phyloP scores from a whole-genome alignment of 2,113 vertebrate genomes.

The Aythya baeri region DNA sequence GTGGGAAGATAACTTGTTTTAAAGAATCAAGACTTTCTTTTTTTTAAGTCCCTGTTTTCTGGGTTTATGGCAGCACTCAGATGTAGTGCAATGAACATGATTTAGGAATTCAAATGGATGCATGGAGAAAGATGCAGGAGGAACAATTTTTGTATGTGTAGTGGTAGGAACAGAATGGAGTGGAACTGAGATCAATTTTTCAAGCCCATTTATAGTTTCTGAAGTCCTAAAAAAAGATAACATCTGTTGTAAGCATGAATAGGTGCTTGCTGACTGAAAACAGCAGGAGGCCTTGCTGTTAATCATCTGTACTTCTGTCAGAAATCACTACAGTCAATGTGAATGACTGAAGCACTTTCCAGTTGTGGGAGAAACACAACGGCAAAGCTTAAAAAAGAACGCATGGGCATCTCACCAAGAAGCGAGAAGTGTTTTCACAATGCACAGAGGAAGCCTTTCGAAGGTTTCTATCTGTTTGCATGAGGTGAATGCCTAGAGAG shows the following conservation, averaged over 20 bases:
- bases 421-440: neutral
- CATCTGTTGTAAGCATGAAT: constrained; percentile 30
- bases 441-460: neutral
- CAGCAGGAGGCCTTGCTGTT: constrained; percentile 13
- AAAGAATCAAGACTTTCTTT: neutral
- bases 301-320: constrained; percentile 23
- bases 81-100: neutral
- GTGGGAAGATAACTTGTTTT: neutral
- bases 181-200: constrained; percentile 42
- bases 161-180: constrained; percentile 27
- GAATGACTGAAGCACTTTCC: neutral
- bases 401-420: neutral
- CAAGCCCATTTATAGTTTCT: constrained; percentile 43
- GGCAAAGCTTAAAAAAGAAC: neutral
- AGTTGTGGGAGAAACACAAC: neutral
- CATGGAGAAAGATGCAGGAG: neutral
- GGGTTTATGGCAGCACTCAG: neutral
- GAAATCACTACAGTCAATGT: neutral
- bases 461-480: neutral
- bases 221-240: constrained; percentile 23
- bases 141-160: neutral
- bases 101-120: neutral
- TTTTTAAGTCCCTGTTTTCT: neutral
- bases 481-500: neutral
- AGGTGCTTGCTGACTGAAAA: neutral